These are phyloP conservation scores for Dicranocentrus wangi DNA, from an alignment of 2,888 invertebrate genomes.

Conservation along the genomic window DNA sequence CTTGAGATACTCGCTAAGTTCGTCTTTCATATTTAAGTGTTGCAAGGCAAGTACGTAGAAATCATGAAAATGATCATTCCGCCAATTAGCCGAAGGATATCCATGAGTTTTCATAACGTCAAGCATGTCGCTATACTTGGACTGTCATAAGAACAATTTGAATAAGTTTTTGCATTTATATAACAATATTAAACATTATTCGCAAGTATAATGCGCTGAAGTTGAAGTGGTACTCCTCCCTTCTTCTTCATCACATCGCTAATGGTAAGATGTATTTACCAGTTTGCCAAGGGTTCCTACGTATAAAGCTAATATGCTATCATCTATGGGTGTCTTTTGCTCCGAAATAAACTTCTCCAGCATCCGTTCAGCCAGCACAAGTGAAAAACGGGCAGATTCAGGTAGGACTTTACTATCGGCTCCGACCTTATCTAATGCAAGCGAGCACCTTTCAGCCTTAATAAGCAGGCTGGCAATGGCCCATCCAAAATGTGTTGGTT, in stretches of 20 bases:
- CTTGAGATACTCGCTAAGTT: slow-evolving; percentile 40
- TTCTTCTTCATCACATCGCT: too few relatives aligned
- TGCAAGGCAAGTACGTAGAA: background rate
- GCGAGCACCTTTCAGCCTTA: slow-evolving; percentile 56
- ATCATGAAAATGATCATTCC: slow-evolving; percentile 15
- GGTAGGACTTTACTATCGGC: too few relatives aligned
- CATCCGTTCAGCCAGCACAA: slow-evolving; percentile 95
- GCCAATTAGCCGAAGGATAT: slow-evolving; percentile 5
- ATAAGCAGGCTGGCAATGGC: slow-evolving; percentile 93
- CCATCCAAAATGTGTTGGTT: slow-evolving; percentile 98
- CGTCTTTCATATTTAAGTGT: slow-evolving; percentile 10
- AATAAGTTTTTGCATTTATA: too few relatives aligned
- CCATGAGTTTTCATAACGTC: slow-evolving; percentile 13
- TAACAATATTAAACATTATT: too few relatives aligned
- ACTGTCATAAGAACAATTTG: slow-evolving; percentile 13
- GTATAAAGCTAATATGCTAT: slow-evolving; percentile 94
- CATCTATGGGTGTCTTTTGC: slow-evolving; percentile 88
- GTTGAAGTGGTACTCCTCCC: too few relatives aligned
- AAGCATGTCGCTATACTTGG: slow-evolving; percentile 22
- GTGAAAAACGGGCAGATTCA: slow-evolving; percentile 76
- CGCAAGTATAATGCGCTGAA: too few relatives aligned
- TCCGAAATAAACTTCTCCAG: slow-evolving; percentile 90
- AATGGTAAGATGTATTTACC: too few relatives aligned
- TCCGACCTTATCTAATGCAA: slow-evolving; percentile 24
- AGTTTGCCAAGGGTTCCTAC: slow-evolving; percentile 75